These are phyloP conservation scores for Phenganax marumi DNA, from an alignment of 92 coral and sea anemone genomes.

Conservation along the genomic window DNA sequence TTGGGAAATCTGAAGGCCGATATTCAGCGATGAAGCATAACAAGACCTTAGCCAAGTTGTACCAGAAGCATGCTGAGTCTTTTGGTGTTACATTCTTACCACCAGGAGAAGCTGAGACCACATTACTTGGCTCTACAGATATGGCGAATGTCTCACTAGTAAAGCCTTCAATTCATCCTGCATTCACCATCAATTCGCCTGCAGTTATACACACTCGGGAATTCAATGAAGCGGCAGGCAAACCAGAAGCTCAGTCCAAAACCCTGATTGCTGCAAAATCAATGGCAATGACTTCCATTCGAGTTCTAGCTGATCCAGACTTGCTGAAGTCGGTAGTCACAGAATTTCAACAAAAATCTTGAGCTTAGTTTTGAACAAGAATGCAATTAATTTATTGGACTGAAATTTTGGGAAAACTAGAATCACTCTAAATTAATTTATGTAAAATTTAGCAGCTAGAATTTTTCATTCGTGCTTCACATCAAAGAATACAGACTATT, in stretches of 20 bases:
- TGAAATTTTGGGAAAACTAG: neutral
- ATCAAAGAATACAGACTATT: too few relatives aligned
- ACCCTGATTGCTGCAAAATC: conserved; percentile 58
- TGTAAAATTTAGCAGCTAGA: neutral
- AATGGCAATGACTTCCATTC: conserved; percentile 60
- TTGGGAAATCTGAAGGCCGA: neutral
- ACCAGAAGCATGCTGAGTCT: conserved; percentile 81
- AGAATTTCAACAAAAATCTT: conserved; percentile 39
- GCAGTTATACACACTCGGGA: conserved; percentile 55
- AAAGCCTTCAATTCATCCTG: conserved; percentile 60
- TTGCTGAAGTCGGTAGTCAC: conserved; percentile 35
- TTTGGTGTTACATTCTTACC: conserved; percentile 66
- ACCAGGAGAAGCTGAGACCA: conserved; percentile 43
- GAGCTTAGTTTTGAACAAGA: neutral
- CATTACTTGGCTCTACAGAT: conserved; percentile 56
- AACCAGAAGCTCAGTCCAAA: conserved; percentile 47
- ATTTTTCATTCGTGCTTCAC: neutral
- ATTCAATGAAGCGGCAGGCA: conserved; percentile 51
- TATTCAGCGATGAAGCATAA: conserved; percentile 66
- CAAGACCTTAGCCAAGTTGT: conserved; percentile 68
- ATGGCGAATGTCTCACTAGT: conserved; percentile 58
- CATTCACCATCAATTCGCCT: conserved; percentile 47
- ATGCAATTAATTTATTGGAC: neutral
- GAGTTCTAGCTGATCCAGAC: conserved; percentile 47
- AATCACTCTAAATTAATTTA: neutral